Evolutionary conservation across 2,888 invertebrate genomes (phyloP).

Genomic region (Charanyca ferruginea): DNA sequence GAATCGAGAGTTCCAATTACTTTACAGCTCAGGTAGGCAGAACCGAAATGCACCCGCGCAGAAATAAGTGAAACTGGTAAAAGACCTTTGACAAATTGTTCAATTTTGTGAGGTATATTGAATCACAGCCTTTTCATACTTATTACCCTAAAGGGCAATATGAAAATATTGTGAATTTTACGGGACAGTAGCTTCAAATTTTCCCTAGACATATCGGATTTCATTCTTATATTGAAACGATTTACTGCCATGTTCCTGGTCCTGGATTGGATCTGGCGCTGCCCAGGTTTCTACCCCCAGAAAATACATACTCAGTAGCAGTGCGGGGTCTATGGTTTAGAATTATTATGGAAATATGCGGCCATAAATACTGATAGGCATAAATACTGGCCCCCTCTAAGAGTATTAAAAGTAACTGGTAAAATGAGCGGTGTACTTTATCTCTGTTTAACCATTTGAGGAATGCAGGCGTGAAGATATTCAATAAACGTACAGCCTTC

Average conservation of each 20-base stretch:
- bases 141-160: conserved; percentile 36
- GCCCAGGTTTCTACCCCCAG: neutral
- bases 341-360: neutral
- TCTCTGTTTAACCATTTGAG: neutral
- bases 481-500: neutral
- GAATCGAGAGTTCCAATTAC: conserved; percentile 3
- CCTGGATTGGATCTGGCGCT: neutral
- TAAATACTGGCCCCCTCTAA: neutral
- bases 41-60: conserved; percentile 1
- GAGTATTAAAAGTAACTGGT: neutral
- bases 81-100: conserved; percentile 33
- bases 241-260: neutral
- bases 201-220: conserved; percentile 16
- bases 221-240: conserved; percentile 7
- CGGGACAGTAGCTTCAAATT: conserved; percentile 19
- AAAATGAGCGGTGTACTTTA: neutral
- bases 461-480: neutral
- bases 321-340: neutral
- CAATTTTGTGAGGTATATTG: conserved; percentile 47
- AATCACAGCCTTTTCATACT: conserved; percentile 41
- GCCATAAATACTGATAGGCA: no score
- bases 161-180: conserved; percentile 42
- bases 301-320: neutral
- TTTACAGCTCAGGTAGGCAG: conserved; percentile 6
- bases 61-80: conserved; percentile 26